Evolutionary conservation across 2,888 invertebrate species (phyloP), one percentile per base, ranked within the genome.

Genomic region (Kryphioiulus occultus): DNA sequence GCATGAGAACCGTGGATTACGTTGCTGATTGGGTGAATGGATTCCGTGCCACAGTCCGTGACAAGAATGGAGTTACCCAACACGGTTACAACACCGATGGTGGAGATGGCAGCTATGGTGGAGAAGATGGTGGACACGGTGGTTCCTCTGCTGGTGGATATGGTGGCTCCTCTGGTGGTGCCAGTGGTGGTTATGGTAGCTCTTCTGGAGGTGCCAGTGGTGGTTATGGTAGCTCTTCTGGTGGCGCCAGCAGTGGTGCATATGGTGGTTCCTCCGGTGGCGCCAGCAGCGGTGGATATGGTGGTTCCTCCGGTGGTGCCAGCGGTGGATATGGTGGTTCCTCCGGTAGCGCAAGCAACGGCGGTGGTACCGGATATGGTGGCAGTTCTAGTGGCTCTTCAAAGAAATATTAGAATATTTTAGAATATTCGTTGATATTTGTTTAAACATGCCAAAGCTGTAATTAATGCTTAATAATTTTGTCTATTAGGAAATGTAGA

Each of bases 1-100:
- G 94, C 88, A 92, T 95, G 88, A 93, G 96, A 90, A 93, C 95
- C 86, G 96, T 96, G 83, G 93, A 94, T 90, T 96, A 96, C 90
- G 95, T 94, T 0, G 95, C 96, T 35, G 88, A 88, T 82, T 88
- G 88, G 88, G 53, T 88, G 0, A 88, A 88, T 9, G 89, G 89
- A 59, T 89, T 89, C 88, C 30, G 86, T 10, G 89, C 89, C 42
- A 88, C 88, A 47, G 87, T 89, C 44, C 35, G 86, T 22, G 88
- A 88, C 86, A 53, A 78, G 15, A 88, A 88, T 44, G 88, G 88
- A 78, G 88, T 88, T 22, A 88, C 88, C 42, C 85, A 86, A 44
- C 88, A 88, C 32, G 88, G 88, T 32, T 88, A 88, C 87, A 47
- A 87, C 87, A 87, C 32, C 30, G 47, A 59, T 47, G 86, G 86